phyloP scores from a whole-genome alignment of 2,797 vertebrate species.

The Otus scops region DNA sequence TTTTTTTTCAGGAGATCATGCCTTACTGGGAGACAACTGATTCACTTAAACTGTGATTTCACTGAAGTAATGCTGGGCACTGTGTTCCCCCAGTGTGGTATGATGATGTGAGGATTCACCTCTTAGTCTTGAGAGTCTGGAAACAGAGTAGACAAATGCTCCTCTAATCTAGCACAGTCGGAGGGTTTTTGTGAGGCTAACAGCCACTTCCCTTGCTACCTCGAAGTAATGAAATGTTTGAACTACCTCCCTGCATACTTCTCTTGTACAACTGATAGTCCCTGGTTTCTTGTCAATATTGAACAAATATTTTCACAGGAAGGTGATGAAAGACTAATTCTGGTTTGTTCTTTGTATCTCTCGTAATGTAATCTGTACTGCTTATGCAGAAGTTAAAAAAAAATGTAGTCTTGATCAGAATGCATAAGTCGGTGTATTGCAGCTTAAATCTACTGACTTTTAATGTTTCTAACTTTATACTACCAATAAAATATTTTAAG shows the following conservation, averaged over 20 bases:
- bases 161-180: background rate
- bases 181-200: background rate
- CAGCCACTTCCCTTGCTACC: background rate
- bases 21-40: background rate
- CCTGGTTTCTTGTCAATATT: background rate
- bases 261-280: background rate
- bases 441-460: slow-evolving; percentile 34
- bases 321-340: background rate
- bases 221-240: background rate
- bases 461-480: background rate
- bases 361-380: background rate
- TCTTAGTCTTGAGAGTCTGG: background rate
- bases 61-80: background rate
- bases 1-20: background rate
- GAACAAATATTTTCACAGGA: background rate
- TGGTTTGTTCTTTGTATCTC: background rate
- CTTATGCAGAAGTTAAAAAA: background rate
- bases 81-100: background rate
- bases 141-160: background rate
- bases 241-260: background rate
- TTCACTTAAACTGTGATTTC: background rate
- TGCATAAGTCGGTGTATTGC: background rate
- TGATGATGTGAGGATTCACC: background rate
- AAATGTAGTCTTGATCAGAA: slow-evolving; percentile 14
- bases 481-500: slow-evolving; percentile 49